A percentile compares a stretch with the other conserved stretches of the same genome.
Conservation (phyloP, 1,140 invertebrate genomes). For the Phthorimaea operculella region DNA sequence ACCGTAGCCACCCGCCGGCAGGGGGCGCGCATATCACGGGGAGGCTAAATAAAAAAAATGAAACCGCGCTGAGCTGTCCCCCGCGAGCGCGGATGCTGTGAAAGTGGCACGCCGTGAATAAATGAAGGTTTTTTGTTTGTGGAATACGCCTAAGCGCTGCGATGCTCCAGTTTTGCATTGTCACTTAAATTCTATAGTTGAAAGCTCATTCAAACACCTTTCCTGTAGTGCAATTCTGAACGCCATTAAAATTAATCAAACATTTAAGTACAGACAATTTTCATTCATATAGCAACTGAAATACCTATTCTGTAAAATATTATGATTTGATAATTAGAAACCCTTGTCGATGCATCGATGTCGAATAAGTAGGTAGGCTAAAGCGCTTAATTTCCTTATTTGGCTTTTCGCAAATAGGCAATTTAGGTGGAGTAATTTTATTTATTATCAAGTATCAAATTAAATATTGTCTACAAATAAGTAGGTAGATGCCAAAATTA, state of each 20-base stretch:
- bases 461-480: no score
- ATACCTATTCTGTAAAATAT: no score
- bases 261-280: no score
- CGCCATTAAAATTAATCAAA: slow-evolving; percentile 50
- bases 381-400: no score
- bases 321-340: no score
- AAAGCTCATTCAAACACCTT: slow-evolving; percentile 50
- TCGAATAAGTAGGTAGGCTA: no score
- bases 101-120: slow-evolving; percentile 64
- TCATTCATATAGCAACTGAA: no score
- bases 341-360: no score
- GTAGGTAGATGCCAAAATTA: slow-evolving; percentile 24
- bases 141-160: slow-evolving; percentile 58
- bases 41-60: slow-evolving; percentile 57
- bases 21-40: slow-evolving; percentile 25
- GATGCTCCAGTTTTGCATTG: slow-evolving; percentile 60
- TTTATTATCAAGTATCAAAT: no score
- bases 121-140: slow-evolving; percentile 65
- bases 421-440: no score
- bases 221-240: background rate
- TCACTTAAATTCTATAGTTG: slow-evolving; percentile 58
- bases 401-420: no score
- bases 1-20: slow-evolving; percentile 31
- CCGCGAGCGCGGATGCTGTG: slow-evolving; percentile 63
- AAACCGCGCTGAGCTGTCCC: slow-evolving; percentile 45